Conservation (phyloP, 2,797 vertebrate genomes). For the Anniella stebbinsi region DNA sequence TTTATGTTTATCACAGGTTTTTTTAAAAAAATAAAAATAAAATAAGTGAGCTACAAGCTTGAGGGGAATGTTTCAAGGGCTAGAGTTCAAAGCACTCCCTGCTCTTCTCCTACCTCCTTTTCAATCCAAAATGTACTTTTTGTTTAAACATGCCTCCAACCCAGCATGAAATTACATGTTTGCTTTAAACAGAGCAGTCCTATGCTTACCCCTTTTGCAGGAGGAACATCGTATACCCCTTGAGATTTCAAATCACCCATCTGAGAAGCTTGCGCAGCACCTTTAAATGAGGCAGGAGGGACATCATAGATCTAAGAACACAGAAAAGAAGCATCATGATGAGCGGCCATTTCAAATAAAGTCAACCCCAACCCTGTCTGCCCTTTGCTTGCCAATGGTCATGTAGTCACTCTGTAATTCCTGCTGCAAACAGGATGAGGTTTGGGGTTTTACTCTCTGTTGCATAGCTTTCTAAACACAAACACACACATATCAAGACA, state of each 20-base stretch:
- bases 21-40: neutral
- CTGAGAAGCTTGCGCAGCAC: slow-evolving; percentile 74
- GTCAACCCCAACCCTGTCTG: neutral
- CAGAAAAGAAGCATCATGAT: slow-evolving; percentile 12
- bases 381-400: neutral
- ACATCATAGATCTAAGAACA: slow-evolving; percentile 90
- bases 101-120: slow-evolving; percentile 26
- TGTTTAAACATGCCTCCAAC: slow-evolving; percentile 41
- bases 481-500: neutral
- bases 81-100: slow-evolving; percentile 30
- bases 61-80: slow-evolving; percentile 32
- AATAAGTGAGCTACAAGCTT: slow-evolving; percentile 37
- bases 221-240: slow-evolving; percentile 86
- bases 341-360: slow-evolving; percentile 2
- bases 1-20: slow-evolving; percentile 18
- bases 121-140: slow-evolving; percentile 1
- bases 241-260: slow-evolving; percentile 79
- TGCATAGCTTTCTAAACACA: slow-evolving; percentile 9
- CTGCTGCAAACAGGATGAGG: slow-evolving; percentile 22
- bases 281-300: slow-evolving; percentile 84
- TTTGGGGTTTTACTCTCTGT: neutral
- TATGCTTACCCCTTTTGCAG: slow-evolving; percentile 88
- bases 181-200: neutral
- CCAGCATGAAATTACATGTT: slow-evolving; percentile 19
- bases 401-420: slow-evolving; percentile 1